A percentile compares a stretch with the other conserved stretches of the same genome.
Conservation (phyloP, 2,113 vertebrate species). For the Hippolais icterina region DNA sequence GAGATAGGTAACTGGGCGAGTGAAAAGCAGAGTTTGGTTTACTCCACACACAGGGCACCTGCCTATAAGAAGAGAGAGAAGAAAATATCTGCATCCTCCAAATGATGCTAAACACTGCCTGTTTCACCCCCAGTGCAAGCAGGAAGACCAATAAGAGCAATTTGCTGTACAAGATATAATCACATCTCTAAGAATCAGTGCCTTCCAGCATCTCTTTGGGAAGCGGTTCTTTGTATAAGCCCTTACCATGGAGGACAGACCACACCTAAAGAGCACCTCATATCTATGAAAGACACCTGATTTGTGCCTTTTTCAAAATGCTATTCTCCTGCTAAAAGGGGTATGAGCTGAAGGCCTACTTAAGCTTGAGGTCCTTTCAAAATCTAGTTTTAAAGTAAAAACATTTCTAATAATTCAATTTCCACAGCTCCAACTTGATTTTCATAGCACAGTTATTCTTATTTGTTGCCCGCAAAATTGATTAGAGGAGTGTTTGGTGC, state of each 20-base stretch:
- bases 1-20: neutral
- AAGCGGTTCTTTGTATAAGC: neutral
- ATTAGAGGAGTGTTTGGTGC: neutral
- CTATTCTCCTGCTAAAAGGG: neutral
- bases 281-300: neutral
- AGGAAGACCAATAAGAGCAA: neutral
- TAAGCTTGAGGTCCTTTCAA: neutral
- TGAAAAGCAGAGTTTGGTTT: neutral
- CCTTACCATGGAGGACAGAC: fast-evolving
- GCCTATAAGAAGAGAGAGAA: neutral
- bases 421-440: neutral
- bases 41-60: neutral
- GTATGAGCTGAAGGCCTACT: neutral
- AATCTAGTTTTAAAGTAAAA: neutral
- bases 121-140: neutral
- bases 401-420: neutral
- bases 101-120: neutral
- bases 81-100: neutral
- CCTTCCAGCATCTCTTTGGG: neutral
- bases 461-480: neutral
- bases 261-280: neutral
- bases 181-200: neutral
- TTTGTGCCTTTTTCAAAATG: neutral
- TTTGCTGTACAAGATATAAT: neutral
- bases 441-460: neutral